Conservation (phyloP, 2,888 invertebrate genomes). For the Osedax fenrisi region DNA sequence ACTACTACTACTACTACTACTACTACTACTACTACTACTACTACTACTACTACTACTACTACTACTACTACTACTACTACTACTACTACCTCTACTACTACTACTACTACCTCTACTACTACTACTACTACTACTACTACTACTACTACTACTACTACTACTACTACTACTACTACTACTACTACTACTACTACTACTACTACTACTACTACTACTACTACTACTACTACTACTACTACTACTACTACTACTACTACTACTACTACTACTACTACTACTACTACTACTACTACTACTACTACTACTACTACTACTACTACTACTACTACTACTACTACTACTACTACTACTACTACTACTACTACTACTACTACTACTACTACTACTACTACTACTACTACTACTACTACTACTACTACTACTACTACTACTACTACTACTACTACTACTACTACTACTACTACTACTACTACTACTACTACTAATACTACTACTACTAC, state of each 20-base stretch:
- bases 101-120: slow-evolving; percentile 10
- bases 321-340: background rate
- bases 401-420: too few species aligned
- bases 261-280: slow-evolving; percentile 24
- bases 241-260: slow-evolving; percentile 24
- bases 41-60: too few species aligned
- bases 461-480: too few species aligned
- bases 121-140: slow-evolving; percentile 28
- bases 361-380: too few species aligned
- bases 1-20: too few species aligned
- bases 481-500: slow-evolving; percentile 26
- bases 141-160: slow-evolving; percentile 28
- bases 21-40: too few species aligned
- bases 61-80: too few species aligned
- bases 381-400: too few species aligned
- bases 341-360: too few species aligned
- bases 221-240: slow-evolving; percentile 24
- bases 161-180: slow-evolving; percentile 23
- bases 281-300: slow-evolving; percentile 18
- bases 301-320: background rate
- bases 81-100: too few species aligned
- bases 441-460: too few species aligned
- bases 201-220: slow-evolving; percentile 27
- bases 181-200: slow-evolving; percentile 26
- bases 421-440: too few species aligned